Evolutionary conservation across 1,140 invertebrate genomes (phyloP).

Genomic region (Neodiprion virginianus): DNA sequence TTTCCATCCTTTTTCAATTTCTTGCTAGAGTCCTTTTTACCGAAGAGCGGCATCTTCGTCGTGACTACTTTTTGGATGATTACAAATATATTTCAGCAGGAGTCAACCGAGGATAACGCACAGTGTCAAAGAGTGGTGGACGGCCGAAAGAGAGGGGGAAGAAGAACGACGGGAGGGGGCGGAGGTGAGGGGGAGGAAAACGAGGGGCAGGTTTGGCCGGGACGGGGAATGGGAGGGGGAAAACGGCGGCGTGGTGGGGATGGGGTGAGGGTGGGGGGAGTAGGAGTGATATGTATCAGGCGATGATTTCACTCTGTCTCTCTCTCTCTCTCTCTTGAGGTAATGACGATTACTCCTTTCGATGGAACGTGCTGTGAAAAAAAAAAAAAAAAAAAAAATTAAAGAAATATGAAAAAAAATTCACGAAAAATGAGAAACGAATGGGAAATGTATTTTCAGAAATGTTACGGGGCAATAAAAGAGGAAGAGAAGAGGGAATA

Average conservation of each 20-base stretch:
- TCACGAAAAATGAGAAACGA: background rate
- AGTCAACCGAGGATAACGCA: background rate
- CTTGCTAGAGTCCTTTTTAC: constrained; percentile 85
- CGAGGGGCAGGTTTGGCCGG: background rate
- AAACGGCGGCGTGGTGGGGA: background rate
- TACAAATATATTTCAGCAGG: background rate
- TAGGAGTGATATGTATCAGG: background rate
- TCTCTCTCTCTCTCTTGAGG: too few species aligned
- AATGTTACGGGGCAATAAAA: too few species aligned
- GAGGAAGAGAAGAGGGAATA: too few species aligned
- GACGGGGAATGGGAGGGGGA: background rate
- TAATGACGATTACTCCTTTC: background rate
- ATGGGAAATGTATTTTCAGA: too few species aligned
- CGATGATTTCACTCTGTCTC: background rate
- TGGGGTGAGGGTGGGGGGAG: background rate
- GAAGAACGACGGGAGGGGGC: background rate
- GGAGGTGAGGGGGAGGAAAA: background rate
- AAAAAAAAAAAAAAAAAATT: background rate
- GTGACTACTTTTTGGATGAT: background rate
- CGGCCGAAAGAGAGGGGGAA: background rate
- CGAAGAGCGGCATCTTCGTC: constrained; percentile 83
- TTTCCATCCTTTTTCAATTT: constrained; percentile 82
- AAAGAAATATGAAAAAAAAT: background rate
- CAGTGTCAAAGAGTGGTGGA: background rate
- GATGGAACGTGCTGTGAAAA: background rate